These are phyloP conservation scores for Ellobium chinense DNA, from an alignment of 2,888 invertebrate species.

Conservation along the genomic window DNA sequence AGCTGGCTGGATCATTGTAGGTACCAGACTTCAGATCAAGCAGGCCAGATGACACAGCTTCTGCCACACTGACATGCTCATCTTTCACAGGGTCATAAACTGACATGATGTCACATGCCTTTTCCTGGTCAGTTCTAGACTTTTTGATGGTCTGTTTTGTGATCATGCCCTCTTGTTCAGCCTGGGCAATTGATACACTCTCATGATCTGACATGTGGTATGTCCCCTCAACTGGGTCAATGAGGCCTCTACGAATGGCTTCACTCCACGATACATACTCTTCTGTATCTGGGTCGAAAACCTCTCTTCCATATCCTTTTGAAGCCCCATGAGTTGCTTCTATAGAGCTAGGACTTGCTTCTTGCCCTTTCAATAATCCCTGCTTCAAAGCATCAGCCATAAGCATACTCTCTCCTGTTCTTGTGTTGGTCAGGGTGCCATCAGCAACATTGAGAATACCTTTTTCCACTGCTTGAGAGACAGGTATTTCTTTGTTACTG, in stretches of 20 bases:
- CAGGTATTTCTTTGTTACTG: conserved; percentile 86
- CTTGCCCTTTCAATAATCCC: conserved; percentile 58
- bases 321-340: conserved; percentile 4
- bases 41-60: conserved; percentile 78
- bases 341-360: conserved; percentile 34
- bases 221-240: conserved; percentile 87
- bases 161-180: conserved; percentile 48
- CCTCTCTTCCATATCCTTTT: conserved; percentile 38
- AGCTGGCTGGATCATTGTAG: conserved; percentile 77
- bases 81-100: conserved; percentile 52
- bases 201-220: conserved; percentile 78
- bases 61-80: conserved; percentile 56
- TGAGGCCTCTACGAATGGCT: conserved; percentile 92
- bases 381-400: conserved; percentile 88
- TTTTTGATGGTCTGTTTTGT: conserved; percentile 30
- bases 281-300: conserved; percentile 88
- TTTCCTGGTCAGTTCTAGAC: conserved; percentile 36
- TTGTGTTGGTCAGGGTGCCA: conserved; percentile 62
- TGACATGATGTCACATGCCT: conserved; percentile 47
- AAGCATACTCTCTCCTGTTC: conserved; percentile 87
- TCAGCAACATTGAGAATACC: conserved; percentile 86
- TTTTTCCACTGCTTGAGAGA: conserved; percentile 81
- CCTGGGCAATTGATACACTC: conserved; percentile 48
- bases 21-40: conserved; percentile 79
- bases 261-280: conserved; percentile 94